phyloP scores from a whole-genome alignment of 2,888 invertebrate genomes.

The Mimas tiliae region DNA sequence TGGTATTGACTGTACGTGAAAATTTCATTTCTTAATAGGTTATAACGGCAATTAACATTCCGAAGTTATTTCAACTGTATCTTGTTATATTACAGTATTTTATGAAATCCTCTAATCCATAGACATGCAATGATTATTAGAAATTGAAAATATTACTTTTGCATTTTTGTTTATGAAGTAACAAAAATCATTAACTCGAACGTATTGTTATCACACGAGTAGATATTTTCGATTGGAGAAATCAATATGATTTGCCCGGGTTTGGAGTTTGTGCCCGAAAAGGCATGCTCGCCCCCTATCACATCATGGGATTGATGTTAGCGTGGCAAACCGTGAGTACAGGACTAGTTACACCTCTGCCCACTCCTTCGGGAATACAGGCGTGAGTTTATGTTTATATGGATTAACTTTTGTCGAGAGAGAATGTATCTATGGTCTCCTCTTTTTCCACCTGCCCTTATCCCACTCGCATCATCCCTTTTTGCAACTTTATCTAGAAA shows the following conservation, averaged over 20 bases:
- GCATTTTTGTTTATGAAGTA: slow-evolving; percentile 16
- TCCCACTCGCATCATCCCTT: too few species aligned
- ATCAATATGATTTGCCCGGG: not conserved
- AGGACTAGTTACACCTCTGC: too few species aligned
- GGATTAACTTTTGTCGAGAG: too few species aligned
- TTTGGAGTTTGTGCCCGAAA: too few species aligned
- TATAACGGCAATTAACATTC: slow-evolving; percentile 15
- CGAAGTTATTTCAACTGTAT: slow-evolving; percentile 14
- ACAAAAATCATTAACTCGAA: not conserved
- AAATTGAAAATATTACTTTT: slow-evolving; percentile 19
- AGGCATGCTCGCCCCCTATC: too few species aligned
- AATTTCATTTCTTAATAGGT: not conserved
- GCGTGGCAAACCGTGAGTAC: too few species aligned
- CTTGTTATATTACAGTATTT: slow-evolving; percentile 25
- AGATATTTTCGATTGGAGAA: not conserved
- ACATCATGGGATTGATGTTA: too few species aligned
- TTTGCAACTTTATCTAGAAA: too few species aligned
- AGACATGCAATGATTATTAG: slow-evolving; percentile 26
- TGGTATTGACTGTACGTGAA: not conserved
- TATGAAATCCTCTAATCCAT: slow-evolving; percentile 13
- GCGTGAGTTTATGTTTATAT: too few species aligned
- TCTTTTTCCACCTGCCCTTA: too few species aligned
- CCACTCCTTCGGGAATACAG: too few species aligned
- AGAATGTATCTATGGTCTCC: too few species aligned
- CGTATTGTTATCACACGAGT: not conserved